Conservation (phyloP, 1,140 invertebrate genomes). For the Musca vetustissima region DNA sequence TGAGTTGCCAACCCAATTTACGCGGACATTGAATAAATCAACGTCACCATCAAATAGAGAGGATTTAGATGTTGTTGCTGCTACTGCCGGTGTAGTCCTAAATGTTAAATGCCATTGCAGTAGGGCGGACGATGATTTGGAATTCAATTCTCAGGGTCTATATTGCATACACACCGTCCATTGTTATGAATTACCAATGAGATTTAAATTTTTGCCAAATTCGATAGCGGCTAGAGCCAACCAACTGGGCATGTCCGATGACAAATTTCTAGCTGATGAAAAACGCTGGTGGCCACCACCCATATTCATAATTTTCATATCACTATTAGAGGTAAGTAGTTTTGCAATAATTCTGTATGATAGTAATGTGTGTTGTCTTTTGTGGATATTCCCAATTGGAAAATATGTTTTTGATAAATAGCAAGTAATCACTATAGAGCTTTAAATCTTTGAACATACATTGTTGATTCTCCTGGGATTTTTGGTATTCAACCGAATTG, state of each 20-base stretch:
- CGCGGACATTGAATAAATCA: neutral
- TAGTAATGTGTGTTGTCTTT: too few species aligned
- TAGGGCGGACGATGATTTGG: neutral
- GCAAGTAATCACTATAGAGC: too few species aligned
- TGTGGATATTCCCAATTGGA: too few species aligned
- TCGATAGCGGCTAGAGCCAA: constrained; percentile 5
- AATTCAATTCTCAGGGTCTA: neutral
- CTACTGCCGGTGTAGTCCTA: neutral
- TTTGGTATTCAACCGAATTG: too few species aligned
- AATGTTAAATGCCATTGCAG: constrained; percentile 12
- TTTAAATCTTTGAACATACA: too few species aligned
- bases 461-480: too few species aligned
- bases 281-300: constrained; percentile 87
- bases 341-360: too few species aligned
- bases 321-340: constrained; percentile 77
- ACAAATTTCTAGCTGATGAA: constrained; percentile 81
- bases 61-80: neutral
- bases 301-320: constrained; percentile 82
- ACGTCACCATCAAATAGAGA: neutral
- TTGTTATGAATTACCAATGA: constrained; percentile 22
- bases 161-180: constrained; percentile 14
- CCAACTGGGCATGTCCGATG: neutral
- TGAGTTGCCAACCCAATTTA: neutral
- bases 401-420: too few species aligned
- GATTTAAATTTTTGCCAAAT: constrained; percentile 5